Evolutionary conservation across 2,113 vertebrate genomes (phyloP).

Genomic region (Turnix velox): DNA sequence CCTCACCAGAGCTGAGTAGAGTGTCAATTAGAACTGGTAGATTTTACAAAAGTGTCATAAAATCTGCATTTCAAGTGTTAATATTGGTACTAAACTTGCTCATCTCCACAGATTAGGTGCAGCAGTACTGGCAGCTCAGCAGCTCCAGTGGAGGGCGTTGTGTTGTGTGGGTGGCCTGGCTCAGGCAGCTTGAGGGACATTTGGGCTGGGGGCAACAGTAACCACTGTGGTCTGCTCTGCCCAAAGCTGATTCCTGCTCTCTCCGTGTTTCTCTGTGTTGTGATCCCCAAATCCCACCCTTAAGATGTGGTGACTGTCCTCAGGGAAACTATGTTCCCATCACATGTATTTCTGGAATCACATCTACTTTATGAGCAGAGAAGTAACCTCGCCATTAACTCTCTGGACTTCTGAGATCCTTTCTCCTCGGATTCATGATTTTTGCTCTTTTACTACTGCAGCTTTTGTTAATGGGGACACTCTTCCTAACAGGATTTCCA

Average conservation of each 20-base stretch:
- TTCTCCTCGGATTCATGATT: not conserved
- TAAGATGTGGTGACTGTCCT: not conserved
- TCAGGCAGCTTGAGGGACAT: not conserved
- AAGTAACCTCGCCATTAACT: not conserved
- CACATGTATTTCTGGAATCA: not conserved
- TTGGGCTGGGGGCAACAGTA: not conserved
- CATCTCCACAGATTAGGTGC: not conserved
- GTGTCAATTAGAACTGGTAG: not conserved
- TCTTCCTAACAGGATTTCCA: not conserved
- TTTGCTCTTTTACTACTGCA: not conserved
- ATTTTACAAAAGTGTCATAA: not conserved
- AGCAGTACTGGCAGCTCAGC: not conserved
- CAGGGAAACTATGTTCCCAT: not conserved
- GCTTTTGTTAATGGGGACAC: not conserved
- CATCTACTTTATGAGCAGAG: not conserved
- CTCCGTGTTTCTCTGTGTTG: fast-evolving
- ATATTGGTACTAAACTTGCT: not conserved
- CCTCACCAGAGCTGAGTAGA: too few relatives aligned
- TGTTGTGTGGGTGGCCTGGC: not conserved
- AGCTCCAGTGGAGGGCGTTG: not conserved
- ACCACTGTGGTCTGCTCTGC: not conserved
- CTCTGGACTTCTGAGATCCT: not conserved
- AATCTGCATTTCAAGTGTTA: not conserved
- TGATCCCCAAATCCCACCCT: not conserved
- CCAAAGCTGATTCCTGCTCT: not conserved